Conservation (phyloP, 1,140 invertebrate species). For the Apis mellifera region Amel_HAv3.1 CM009931.2:10411501-10412000, state of each 20-base stretch:
- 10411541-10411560: slow-evolving; percentile 30
- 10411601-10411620: slow-evolving; percentile 48
- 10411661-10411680: slow-evolving; percentile 73
- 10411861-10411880: too few relatives aligned
- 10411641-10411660: slow-evolving; percentile 31
- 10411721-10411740: slow-evolving; percentile 68
- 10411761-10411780: slow-evolving; percentile 12
- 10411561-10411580: slow-evolving; percentile 41
- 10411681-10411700: slow-evolving; percentile 80
- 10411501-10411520: slow-evolving; percentile 42
- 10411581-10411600: slow-evolving; percentile 30
- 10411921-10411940: too few relatives aligned
- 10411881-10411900: too few relatives aligned
- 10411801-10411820: neutral
- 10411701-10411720: slow-evolving; percentile 77
- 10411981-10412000: too few relatives aligned
- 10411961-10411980: too few relatives aligned
- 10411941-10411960: too few relatives aligned
- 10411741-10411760: slow-evolving; percentile 48
- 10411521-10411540: slow-evolving; percentile 55
- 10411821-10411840: neutral
- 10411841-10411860: too few relatives aligned
- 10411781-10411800: slow-evolving; percentile 19
- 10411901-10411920: too few relatives aligned
- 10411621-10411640: slow-evolving; percentile 23